phyloP scores from a whole-genome alignment of 1,140 invertebrate species.

The Protaetia brevitarsis region DNA sequence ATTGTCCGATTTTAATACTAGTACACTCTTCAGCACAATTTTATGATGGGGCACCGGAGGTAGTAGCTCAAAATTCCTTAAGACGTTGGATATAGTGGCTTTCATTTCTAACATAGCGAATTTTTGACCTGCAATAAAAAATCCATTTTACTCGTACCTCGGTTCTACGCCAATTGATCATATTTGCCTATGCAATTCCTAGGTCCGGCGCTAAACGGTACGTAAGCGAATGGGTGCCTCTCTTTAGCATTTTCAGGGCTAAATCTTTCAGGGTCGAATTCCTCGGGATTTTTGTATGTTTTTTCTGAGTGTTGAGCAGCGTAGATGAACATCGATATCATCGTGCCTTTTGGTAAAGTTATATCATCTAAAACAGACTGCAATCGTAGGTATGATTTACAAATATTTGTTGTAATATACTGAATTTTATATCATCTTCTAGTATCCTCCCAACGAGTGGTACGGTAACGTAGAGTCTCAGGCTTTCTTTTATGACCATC shows the following conservation, averaged over 20 bases:
- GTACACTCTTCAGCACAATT: constrained; percentile 42
- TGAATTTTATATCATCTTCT: constrained; percentile 51
- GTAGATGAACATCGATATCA: constrained; percentile 51
- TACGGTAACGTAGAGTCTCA: constrained; percentile 70
- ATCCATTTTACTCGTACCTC: neutral
- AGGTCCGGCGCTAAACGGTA: constrained; percentile 70
- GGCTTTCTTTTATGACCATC: constrained; percentile 66
- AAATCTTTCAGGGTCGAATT: constrained; percentile 78
- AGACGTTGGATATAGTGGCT: constrained; percentile 62
- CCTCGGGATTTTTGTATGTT: constrained; percentile 66
- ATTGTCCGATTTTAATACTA: constrained; percentile 49
- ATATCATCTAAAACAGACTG: constrained; percentile 48
- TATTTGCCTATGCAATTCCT: constrained; percentile 65
- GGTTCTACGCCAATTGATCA: neutral
- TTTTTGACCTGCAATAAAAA: constrained; percentile 60
- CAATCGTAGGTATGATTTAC: constrained; percentile 26
- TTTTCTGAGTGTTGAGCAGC: constrained; percentile 66
- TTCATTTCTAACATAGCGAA: constrained; percentile 78
- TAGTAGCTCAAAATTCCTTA: constrained; percentile 60
- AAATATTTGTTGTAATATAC: constrained; percentile 22
- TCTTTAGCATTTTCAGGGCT: constrained; percentile 55
- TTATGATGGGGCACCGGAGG: constrained; percentile 41
- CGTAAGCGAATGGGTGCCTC: constrained; percentile 55
- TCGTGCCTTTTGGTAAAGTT: constrained; percentile 52
- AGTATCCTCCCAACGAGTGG: constrained; percentile 64